phyloP scores from a whole-genome alignment of 2,797 vertebrate species.

The Galagoides demidoff region DNA sequence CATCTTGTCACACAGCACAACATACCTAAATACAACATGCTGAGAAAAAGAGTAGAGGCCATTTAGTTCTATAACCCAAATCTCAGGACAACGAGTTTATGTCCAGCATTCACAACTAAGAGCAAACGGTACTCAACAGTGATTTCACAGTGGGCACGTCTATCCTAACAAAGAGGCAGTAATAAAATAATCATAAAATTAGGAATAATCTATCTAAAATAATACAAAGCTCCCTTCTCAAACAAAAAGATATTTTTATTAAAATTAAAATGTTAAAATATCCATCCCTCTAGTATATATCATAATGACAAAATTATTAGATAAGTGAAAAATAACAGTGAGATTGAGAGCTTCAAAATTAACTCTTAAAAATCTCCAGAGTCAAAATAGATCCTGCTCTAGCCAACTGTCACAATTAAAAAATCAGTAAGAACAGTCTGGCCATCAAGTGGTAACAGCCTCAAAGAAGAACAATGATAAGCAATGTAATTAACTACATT shows the following conservation, averaged over 20 bases:
- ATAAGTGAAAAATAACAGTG: background rate
- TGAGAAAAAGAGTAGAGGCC: background rate
- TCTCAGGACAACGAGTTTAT: background rate
- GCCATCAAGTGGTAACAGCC: conserved; percentile 32
- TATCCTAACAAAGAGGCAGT: background rate
- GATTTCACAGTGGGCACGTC: background rate
- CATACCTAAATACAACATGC: background rate
- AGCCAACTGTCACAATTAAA: conserved; percentile 52
- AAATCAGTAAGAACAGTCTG: conserved; percentile 53
- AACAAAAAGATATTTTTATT: background rate
- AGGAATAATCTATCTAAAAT: background rate
- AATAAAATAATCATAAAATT: background rate
- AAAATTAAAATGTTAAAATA: conserved; percentile 20
- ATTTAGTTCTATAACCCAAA: background rate
- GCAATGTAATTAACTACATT: background rate
- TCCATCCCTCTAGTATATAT: background rate
- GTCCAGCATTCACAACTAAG: background rate
- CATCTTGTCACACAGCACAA: conserved; percentile 21
- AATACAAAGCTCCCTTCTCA: background rate
- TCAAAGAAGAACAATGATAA: conserved; percentile 68
- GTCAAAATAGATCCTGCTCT: background rate
- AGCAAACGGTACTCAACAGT: background rate
- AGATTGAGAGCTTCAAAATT: background rate
- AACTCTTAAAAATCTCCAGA: conserved; percentile 50
- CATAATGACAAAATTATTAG: conserved; percentile 24